Evolutionary conservation across 1,140 invertebrate genomes (phyloP), one percentile per base, ranked within the genome.

Genomic region (Polyergus mexicanus): DNA sequence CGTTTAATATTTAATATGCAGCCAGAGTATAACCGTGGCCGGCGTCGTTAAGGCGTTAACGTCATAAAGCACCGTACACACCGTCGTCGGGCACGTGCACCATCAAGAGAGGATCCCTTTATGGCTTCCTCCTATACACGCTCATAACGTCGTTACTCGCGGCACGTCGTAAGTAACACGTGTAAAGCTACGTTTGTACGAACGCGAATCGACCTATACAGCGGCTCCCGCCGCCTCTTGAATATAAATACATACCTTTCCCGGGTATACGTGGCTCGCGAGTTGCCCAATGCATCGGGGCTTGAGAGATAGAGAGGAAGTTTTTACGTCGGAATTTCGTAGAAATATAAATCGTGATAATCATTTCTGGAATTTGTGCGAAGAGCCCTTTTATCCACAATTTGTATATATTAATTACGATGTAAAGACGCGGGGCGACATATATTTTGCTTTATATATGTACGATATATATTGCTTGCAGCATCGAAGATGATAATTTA

Each of bases 151-250:
- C 85, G 85, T 90, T 90, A 90, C 87, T 88, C 56, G 84, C 80
- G 85, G 80, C 89, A 90, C 89, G 89, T 90, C 85, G 89, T 89
- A 90, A 90, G 75, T 89, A 90, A 89, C 89, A 87, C 58, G 80
- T 90, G 89, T 90, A 89, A 87, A 87, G 81, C 66, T 62, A 38
- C 87, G 87, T 83, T 88, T 54, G 87, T 68, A 62, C 85, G 85
- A 86, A 63, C 85, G 71, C 68, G 78, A 89, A 87, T 90, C 80
- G 60, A 68, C 63, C 25, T 47, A 62, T 69, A 51, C 56, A 32
- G 0, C n/a, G n/a, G 35, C 19, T n/a, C 38, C 44, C 62, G 51
- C 72, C 66, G 22, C 16, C 47, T 35, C 62, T 35, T 71, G 89
- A 86, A 90, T 90, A 85, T 89, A 90, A 90, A 89, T 90, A 88